phyloP scores from a whole-genome alignment of 2,797 vertebrate species.

The Chelidonichthys spinosus region DNA sequence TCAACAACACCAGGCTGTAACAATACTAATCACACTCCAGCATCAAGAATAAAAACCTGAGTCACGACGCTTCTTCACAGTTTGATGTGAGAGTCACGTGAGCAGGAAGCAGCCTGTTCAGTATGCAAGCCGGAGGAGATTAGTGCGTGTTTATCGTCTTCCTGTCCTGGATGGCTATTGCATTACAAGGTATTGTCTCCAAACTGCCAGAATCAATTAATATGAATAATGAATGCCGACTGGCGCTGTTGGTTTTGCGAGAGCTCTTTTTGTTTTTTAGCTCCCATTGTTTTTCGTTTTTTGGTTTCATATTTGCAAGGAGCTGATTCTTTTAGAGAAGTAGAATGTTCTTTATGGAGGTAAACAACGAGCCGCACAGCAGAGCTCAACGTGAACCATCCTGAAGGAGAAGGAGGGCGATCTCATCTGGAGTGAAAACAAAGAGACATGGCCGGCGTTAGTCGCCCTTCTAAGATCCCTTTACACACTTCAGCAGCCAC shows the following conservation, averaged over 20 bases:
- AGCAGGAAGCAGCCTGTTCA: constrained; percentile 50
- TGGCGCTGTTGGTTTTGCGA: constrained; percentile 46
- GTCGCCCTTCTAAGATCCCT: constrained; percentile 31
- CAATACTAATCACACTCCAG: constrained; percentile 12
- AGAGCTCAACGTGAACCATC: neutral
- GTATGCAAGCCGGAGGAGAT: constrained; percentile 48
- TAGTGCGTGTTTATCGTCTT: constrained; percentile 64
- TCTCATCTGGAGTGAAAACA: constrained; percentile 23
- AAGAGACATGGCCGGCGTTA: constrained; percentile 19
- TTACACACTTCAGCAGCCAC: constrained; percentile 31
- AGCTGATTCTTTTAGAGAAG: constrained; percentile 40
- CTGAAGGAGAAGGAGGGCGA: neutral
- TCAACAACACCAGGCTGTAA: neutral
- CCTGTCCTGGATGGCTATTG: constrained; percentile 75
- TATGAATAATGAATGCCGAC: constrained; percentile 86
- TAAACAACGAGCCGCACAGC: constrained; percentile 11
- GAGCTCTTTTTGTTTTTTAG: constrained; percentile 66
- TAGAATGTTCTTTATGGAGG: constrained; percentile 17
- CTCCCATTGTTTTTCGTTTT: constrained; percentile 50
- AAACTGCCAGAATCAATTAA: constrained; percentile 86
- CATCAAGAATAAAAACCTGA: constrained; percentile 22
- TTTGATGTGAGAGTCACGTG: constrained; percentile 41
- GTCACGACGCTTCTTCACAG: constrained; percentile 10
- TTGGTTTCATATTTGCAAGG: constrained; percentile 54
- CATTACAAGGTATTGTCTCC: constrained; percentile 82